phyloP scores from a whole-genome alignment of 2,888 invertebrate species.

The Limnephilus marmoratus region DNA sequence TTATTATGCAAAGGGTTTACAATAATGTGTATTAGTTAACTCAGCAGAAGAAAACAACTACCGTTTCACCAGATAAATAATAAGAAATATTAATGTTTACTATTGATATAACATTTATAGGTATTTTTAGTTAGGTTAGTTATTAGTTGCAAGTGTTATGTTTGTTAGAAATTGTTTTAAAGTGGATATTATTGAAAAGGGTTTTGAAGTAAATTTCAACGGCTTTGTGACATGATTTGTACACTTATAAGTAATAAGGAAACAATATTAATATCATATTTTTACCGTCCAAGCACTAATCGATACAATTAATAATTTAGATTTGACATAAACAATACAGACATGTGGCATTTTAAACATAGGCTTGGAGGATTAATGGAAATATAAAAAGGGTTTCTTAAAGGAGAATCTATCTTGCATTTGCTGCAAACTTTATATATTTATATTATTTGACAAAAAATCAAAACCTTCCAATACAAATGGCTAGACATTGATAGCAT shows the following conservation, averaged over 20 bases:
- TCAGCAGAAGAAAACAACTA: neutral
- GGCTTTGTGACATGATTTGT: slow-evolving; percentile 7
- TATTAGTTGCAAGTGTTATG: slow-evolving; percentile 16
- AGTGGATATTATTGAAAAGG: slow-evolving; percentile 2
- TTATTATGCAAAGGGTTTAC: neutral
- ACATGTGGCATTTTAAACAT: neutral
- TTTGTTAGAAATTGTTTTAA: slow-evolving; percentile 5
- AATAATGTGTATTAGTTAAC: neutral
- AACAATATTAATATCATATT: slow-evolving; percentile 33
- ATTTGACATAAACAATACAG: neutral
- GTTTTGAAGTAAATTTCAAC: neutral
- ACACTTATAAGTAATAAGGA: slow-evolving; percentile 3
- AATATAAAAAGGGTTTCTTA: neutral
- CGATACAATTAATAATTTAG: slow-evolving; percentile 4
- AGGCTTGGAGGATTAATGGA: neutral
- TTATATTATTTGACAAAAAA: neutral
- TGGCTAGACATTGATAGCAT: neutral
- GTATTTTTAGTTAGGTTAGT: neutral
- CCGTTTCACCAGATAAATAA: neutral
- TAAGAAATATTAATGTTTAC: neutral
- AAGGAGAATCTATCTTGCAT: neutral
- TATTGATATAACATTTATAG: neutral
- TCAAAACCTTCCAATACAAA: neutral
- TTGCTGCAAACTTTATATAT: neutral
- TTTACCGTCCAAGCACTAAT: slow-evolving; percentile 41